Evolutionary conservation across 2,797 vertebrate species (phyloP).

Genomic region (Acomys russatus): DNA sequence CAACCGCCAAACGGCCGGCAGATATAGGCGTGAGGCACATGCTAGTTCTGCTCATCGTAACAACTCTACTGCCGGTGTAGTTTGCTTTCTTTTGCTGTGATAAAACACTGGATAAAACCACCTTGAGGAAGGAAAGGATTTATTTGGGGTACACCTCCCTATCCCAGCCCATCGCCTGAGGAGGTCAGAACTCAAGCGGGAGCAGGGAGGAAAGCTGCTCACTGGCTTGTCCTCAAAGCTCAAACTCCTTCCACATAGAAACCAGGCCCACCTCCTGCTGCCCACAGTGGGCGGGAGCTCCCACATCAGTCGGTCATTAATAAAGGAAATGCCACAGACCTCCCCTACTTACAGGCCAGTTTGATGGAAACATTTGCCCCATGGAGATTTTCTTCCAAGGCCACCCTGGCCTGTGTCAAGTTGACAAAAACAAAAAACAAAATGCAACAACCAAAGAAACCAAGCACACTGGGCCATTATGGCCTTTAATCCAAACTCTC

Average conservation of each 20-base stretch:
- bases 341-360: neutral
- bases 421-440: too few relatives aligned
- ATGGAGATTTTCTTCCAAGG: neutral
- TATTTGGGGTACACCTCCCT: neutral
- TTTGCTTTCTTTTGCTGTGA: neutral
- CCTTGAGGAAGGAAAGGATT: neutral
- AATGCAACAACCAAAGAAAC: too few relatives aligned
- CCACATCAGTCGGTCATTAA: neutral
- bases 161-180: too few relatives aligned
- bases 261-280: neutral
- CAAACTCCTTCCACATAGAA: neutral
- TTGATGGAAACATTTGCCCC: too few relatives aligned
- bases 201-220: neutral
- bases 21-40: neutral
- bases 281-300: neutral
- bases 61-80: neutral
- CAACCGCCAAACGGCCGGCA: neutral
- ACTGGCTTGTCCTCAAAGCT: neutral
- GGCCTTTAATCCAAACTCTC: too few relatives aligned
- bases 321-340: neutral
- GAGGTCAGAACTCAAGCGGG: neutral
- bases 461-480: too few relatives aligned
- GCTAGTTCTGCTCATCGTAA: slow-evolving; percentile 10
- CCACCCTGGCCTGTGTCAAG: too few relatives aligned
- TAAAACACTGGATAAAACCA: neutral